phyloP scores from a whole-genome alignment of 2,888 invertebrate species.

The Dromius quadrimaculatus region DNA sequence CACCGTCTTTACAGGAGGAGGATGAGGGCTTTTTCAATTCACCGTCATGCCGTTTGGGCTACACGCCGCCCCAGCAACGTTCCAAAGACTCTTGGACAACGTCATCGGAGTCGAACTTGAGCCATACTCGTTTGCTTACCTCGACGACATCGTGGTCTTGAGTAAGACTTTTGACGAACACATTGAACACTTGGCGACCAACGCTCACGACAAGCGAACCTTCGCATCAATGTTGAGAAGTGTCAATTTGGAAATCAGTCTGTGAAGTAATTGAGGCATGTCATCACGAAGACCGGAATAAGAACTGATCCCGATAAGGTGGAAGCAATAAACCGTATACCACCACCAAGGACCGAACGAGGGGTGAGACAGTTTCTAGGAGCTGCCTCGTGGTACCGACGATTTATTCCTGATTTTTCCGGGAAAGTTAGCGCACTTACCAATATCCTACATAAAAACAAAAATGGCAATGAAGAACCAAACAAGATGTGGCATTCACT shows the following conservation, averaged over 20 bases:
- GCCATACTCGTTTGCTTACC: constrained; percentile 53
- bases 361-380: too few relatives aligned
- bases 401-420: background rate
- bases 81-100: constrained; percentile 53
- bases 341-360: too few relatives aligned
- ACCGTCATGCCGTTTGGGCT: constrained; percentile 52
- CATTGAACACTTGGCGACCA: too few relatives aligned
- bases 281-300: too few relatives aligned
- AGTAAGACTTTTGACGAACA: constrained; percentile 49
- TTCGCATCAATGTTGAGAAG: too few relatives aligned
- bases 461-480: constrained; percentile 25
- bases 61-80: constrained; percentile 53
- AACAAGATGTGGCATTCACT: background rate
- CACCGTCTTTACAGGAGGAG: background rate
- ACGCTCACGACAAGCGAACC: too few relatives aligned
- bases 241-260: background rate
- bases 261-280: background rate
- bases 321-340: too few relatives aligned
- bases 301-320: too few relatives aligned
- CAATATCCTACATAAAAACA: background rate
- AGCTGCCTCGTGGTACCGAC: too few relatives aligned
- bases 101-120: constrained; percentile 53
- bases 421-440: background rate
- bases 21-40: background rate
- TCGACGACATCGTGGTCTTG: constrained; percentile 52